phyloP scores from a whole-genome alignment of 2,888 invertebrate genomes.

The Cerastis rubricosa region DNA sequence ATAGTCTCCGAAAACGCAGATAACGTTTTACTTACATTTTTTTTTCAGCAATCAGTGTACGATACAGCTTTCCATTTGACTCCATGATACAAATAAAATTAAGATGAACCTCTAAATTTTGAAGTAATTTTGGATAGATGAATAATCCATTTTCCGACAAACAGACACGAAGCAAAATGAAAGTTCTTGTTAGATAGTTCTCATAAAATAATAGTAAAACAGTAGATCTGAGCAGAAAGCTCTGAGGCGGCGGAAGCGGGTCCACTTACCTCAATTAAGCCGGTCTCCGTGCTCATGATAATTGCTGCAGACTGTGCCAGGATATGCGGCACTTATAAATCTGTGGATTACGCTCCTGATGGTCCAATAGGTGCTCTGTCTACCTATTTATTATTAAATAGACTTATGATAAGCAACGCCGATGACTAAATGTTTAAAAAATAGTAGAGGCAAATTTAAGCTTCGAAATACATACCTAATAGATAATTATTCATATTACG shows the following conservation, averaged over 20 bases:
- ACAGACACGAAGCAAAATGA: conserved; percentile 14
- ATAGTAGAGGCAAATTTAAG: neutral
- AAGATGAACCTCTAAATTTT: neutral
- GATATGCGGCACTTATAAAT: conserved; percentile 59
- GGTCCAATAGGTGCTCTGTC: conserved; percentile 28
- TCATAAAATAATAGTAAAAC: conserved; percentile 59
- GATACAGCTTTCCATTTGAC: neutral
- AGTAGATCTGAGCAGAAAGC: conserved; percentile 62
- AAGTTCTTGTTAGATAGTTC: conserved; percentile 30
- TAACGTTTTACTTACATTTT: neutral
- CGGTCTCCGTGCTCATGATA: conserved; percentile 65
- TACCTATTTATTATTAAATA: neutral
- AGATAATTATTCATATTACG: neutral
- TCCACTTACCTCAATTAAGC: conserved; percentile 78
- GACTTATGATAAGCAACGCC: neutral
- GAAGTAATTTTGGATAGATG: neutral
- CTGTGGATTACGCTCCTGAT: conserved; percentile 48
- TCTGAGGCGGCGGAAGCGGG: conserved; percentile 72
- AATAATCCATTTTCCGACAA: conserved; percentile 16
- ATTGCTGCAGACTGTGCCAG: conserved; percentile 60
- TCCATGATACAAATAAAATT: neutral
- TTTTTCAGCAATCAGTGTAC: neutral
- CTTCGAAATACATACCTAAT: neutral
- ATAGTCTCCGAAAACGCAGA: conserved; percentile 2
- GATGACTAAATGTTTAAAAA: neutral